Conservation (phyloP, 2,113 vertebrate species). For the Varanus komodoensis region DNA sequence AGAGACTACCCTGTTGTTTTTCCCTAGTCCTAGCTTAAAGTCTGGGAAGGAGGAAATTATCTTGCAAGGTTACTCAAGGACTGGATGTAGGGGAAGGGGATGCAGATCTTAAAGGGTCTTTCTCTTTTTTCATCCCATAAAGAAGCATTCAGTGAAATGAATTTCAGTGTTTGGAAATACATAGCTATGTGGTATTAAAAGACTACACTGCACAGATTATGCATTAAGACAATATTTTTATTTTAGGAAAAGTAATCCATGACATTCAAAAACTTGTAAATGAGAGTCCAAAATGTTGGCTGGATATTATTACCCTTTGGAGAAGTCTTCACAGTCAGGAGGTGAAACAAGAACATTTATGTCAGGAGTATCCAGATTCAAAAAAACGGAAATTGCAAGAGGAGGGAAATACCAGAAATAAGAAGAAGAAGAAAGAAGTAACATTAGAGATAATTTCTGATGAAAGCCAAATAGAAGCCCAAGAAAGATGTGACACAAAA, state of each 20-base stretch:
- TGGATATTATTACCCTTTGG: slow-evolving; percentile 71
- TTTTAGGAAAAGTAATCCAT: slow-evolving; percentile 74
- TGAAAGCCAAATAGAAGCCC: slow-evolving; percentile 18
- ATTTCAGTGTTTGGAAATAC: neutral
- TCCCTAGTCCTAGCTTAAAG: neutral
- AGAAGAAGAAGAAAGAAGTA: slow-evolving; percentile 65
- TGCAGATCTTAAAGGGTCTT: neutral
- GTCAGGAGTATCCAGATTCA: neutral
- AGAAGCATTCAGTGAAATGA: neutral
- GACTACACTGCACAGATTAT: neutral
- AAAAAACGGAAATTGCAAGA: slow-evolving; percentile 72
- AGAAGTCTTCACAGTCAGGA: slow-evolving; percentile 56
- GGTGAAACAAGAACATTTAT: slow-evolving; percentile 5
- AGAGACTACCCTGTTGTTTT: neutral
- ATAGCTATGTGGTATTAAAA: neutral
- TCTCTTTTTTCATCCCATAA: neutral
- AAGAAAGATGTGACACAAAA: neutral
- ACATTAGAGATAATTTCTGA: neutral
- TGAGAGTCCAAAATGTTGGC: slow-evolving; percentile 71
- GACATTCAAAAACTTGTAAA: slow-evolving; percentile 72
- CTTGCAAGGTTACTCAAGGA: neutral
- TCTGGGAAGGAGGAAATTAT: neutral
- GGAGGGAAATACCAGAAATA: slow-evolving; percentile 34
- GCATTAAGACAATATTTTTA: slow-evolving; percentile 1
- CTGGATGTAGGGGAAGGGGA: neutral